Evolutionary conservation across 2,888 invertebrate species (phyloP).

Genomic region (Miltochrista miniata): DNA sequence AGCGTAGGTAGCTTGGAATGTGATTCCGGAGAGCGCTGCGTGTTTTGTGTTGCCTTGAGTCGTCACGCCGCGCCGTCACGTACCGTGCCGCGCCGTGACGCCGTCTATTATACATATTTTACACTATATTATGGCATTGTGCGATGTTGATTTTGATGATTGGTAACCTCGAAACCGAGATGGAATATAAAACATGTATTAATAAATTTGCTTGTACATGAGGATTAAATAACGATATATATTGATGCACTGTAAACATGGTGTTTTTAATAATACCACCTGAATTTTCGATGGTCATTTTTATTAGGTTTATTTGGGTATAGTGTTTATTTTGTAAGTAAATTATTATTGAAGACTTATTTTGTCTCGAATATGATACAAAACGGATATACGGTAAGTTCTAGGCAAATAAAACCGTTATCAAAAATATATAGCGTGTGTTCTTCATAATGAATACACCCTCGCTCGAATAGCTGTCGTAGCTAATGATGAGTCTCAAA

Average conservation of each 20-base stretch:
- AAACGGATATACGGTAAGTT: conserved; percentile 76
- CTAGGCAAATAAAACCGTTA: conserved; percentile 80
- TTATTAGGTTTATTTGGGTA: conserved; percentile 79
- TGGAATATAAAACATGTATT: conserved; percentile 79
- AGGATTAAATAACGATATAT: conserved; percentile 90
- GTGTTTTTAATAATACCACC: conserved; percentile 81
- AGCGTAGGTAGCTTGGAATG: conserved; percentile 73
- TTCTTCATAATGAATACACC: conserved; percentile 74
- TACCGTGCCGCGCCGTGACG: conserved; percentile 49
- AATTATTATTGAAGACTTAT: conserved; percentile 77
- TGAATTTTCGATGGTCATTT: conserved; percentile 62
- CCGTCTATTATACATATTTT: conserved; percentile 68
- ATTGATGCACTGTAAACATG: conserved; percentile 87
- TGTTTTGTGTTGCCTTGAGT: conserved; percentile 64
- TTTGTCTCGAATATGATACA: conserved; percentile 79
- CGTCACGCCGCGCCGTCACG: background rate
- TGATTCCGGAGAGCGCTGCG: conserved; percentile 69
- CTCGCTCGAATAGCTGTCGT: conserved; percentile 12
- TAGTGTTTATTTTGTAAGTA: conserved; percentile 80
- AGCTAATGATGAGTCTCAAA: too few species aligned
- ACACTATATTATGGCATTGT: conserved; percentile 84
- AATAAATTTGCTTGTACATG: conserved; percentile 90
- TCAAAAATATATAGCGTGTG: conserved; percentile 66
- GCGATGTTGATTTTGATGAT: conserved; percentile 71
- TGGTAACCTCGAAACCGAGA: conserved; percentile 64